phyloP scores from a whole-genome alignment of 2,888 invertebrate species.

The Eristalinus aeneus region DNA sequence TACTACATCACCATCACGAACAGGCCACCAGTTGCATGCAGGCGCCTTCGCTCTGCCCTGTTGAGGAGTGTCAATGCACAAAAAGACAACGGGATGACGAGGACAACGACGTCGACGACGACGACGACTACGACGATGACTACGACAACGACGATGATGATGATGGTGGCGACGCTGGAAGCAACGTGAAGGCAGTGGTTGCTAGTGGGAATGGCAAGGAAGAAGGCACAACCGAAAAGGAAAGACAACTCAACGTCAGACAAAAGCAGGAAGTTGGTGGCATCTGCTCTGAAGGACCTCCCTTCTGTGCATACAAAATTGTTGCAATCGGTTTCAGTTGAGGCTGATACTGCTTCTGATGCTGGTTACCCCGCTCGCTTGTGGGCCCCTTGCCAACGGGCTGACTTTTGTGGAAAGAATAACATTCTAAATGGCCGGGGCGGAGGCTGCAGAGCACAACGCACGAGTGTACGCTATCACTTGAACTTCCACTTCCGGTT shows the following conservation, averaged over 20 bases:
- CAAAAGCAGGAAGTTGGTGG: slow-evolving; percentile 66
- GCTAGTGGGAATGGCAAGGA: slow-evolving; percentile 6
- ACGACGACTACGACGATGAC: neutral
- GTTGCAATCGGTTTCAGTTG: slow-evolving; percentile 63
- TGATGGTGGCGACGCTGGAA: neutral
- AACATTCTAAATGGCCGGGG: slow-evolving; percentile 29
- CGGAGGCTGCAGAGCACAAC: slow-evolving; percentile 6
- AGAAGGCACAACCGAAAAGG: slow-evolving; percentile 36
- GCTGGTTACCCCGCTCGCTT: neutral
- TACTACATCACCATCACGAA: slow-evolving; percentile 65
- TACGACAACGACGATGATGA: neutral
- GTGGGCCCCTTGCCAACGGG: slow-evolving; percentile 7
- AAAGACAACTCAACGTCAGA: slow-evolving; percentile 64
- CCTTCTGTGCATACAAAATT: slow-evolving; percentile 65
- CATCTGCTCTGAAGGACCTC: slow-evolving; percentile 60
- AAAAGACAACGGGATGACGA: slow-evolving; percentile 33
- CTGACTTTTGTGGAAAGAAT: slow-evolving; percentile 55
- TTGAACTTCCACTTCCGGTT: slow-evolving; percentile 67
- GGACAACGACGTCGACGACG: neutral
- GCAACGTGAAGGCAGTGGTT: neutral
- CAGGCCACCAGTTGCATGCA: slow-evolving; percentile 65
- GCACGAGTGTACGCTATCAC: slow-evolving; percentile 51
- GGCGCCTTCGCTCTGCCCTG: neutral
- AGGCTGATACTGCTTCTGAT: neutral
- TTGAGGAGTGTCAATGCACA: slow-evolving; percentile 64